A percentile compares a stretch with the other conserved stretches of the same genome.
These are phyloP conservation scores for Ephialtes manifestator DNA, from an alignment of 2,888 invertebrate genomes.

Conservation along the genomic window DNA sequence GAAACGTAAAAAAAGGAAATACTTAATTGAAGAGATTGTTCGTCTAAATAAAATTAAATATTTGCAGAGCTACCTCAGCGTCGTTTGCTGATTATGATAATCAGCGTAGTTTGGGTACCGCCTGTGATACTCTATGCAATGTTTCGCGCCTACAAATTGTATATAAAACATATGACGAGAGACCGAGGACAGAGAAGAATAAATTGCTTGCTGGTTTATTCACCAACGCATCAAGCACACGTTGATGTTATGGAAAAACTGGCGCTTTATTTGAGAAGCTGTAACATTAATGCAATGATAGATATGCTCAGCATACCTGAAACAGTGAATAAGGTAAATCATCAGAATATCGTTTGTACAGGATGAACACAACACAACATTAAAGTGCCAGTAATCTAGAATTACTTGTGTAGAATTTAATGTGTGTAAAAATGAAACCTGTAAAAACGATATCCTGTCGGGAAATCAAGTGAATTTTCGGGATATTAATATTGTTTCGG, in stretches of 20 bases:
- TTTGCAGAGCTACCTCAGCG: constrained; percentile 76
- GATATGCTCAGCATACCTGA: constrained; percentile 81
- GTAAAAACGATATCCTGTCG: too few species aligned
- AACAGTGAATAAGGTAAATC: constrained; percentile 79
- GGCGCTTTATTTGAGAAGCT: constrained; percentile 80
- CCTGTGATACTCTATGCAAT: constrained; percentile 80
- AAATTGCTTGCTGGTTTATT: constrained; percentile 83
- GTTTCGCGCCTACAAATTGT: constrained; percentile 80
- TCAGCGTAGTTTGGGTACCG: constrained; percentile 83
- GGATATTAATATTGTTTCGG: neutral
- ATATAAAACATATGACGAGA: constrained; percentile 73
- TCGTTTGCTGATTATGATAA: constrained; percentile 82
- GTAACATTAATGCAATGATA: constrained; percentile 82
- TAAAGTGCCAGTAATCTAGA: too few species aligned
- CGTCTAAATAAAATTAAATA: neutral
- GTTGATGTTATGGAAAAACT: constrained; percentile 81
- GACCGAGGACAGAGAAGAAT: constrained; percentile 72
- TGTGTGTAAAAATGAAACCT: too few species aligned
- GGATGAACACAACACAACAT: too few species aligned
- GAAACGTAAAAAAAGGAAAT: too few species aligned
- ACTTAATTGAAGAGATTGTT: too few species aligned
- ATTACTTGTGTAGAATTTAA: too few species aligned
- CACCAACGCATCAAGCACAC: constrained; percentile 81
- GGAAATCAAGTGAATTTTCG: too few species aligned
- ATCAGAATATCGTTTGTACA: too few species aligned